Base-by-base conservation (phyloP, 2,797 vertebrate genomes). In the Melanotaenia parkinsoni region DNA sequence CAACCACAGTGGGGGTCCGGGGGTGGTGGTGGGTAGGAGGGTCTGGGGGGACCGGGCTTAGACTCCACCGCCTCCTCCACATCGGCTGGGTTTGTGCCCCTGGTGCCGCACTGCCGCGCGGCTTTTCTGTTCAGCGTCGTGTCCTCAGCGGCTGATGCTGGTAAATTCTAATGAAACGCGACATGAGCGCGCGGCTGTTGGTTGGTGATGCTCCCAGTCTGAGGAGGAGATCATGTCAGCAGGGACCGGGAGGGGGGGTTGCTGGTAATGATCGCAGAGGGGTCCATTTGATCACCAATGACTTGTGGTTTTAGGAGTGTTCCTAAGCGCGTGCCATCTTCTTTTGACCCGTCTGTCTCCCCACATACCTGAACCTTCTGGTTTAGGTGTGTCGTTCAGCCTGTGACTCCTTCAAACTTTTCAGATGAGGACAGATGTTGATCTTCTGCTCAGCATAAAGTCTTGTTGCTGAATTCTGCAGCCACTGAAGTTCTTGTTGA, bases 41-140 rank as follows among this genome's bases (percentile, higher is more conserved):
- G 38, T 11, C 6, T 28, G 20, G 30, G 30, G n/a, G 5, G 37
- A 7, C 4, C 40, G 4, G 28, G 20, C 50, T n/a, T 45, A 5
- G 20, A 1, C 33, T 14, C 33, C 0, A 5, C 68, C 6, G 22
- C 61, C 37, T 58, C 63, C 38, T 50, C 54, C 67, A 13, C 67
- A 20, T 43, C 14, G 10, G 4, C 33, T 6, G 20, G 5, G 10
- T 4, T 3, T 2, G 74, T 75, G 76, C 79, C 74, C 58, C 28
- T 12, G 64, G 18, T 83, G 74, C 53, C 72, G 82, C 84, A 70
- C 77, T 22, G 81, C 63, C n/a, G 76, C 77, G 73, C 72, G 37
- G 14, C 11, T 9, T 30, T 1, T 22, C 22, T 8, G 35, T 22
- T 26, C 1, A 30, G 0, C 18, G 38, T 58, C 56, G 40, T 2